phyloP scores from a whole-genome alignment of 2,888 invertebrate species.

The Drosophila colorata region DNA sequence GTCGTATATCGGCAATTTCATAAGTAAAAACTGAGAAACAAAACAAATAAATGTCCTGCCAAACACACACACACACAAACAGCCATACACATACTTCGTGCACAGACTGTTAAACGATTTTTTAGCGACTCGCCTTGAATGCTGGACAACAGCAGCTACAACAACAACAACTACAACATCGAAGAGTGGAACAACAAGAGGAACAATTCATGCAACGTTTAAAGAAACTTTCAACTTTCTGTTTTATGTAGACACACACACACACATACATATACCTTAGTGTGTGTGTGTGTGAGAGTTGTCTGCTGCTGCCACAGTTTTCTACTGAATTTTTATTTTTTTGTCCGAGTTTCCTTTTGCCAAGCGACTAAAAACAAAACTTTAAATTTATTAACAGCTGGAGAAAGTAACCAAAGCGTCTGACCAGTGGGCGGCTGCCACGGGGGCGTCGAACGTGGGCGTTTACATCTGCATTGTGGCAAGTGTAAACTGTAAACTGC shows the following conservation, averaged over 20 bases:
- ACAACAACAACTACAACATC: conserved; percentile 8
- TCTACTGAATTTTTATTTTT: conserved; percentile 15
- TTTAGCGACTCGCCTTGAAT: conserved; percentile 50
- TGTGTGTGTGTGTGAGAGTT: conserved; percentile 18
- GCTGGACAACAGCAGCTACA: conserved; percentile 26
- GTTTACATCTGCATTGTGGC: conserved; percentile 51
- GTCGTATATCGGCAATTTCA: conserved; percentile 38
- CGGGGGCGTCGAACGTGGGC: conserved; percentile 28
- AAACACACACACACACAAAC: conserved; percentile 11
- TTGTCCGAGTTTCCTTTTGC: conserved; percentile 14
- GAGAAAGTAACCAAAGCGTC: conserved; percentile 49
- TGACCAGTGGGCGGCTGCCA: conserved; percentile 39
- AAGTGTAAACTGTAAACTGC: conserved; percentile 53
- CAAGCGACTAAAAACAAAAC: conserved; percentile 67
- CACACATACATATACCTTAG: not conserved
- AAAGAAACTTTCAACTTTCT: conserved; percentile 73
- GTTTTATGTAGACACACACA: conserved; percentile 40
- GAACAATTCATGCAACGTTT: conserved; percentile 74
- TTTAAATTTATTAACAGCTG: conserved; percentile 76
- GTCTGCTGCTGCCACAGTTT: conserved; percentile 21
- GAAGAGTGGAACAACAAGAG: conserved; percentile 34
- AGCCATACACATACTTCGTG: conserved; percentile 35
- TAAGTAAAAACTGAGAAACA: conserved; percentile 61
- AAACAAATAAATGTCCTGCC: conserved; percentile 69
- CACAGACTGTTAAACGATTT: conserved; percentile 70